Evolutionary conservation across 1,140 invertebrate species (phyloP).

Genomic region (Zaprionus kolodkinae): DNA sequence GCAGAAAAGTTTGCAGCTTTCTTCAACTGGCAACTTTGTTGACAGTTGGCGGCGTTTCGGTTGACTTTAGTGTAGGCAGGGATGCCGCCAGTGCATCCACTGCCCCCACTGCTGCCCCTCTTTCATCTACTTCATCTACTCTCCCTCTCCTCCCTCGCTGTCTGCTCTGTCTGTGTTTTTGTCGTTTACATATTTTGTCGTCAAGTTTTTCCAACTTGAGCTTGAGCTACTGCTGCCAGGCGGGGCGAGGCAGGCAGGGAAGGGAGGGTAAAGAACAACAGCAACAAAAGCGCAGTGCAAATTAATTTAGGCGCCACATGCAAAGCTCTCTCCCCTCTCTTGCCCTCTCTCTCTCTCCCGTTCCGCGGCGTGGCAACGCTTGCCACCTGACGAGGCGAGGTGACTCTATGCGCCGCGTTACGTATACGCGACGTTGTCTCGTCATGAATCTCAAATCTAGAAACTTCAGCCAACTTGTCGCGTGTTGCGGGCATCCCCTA

Average conservation of each 20-base stretch:
- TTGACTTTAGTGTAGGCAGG: slow-evolving; percentile 24
- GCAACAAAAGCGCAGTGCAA: slow-evolving; percentile 46
- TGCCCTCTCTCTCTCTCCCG: too few relatives aligned
- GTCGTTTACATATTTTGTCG: slow-evolving; percentile 55
- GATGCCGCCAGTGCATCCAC: too few relatives aligned
- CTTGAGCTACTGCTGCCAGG: not conserved
- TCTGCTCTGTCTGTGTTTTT: not conserved
- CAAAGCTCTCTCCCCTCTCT: slow-evolving; percentile 45
- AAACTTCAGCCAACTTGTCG: slow-evolving; percentile 16
- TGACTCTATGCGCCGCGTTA: too few relatives aligned
- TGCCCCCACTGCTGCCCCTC: too few relatives aligned
- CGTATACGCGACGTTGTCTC: slow-evolving; percentile 15
- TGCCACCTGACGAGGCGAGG: slow-evolving; percentile 41
- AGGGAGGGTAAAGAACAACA: slow-evolving; percentile 9
- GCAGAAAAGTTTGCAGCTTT: slow-evolving; percentile 27
- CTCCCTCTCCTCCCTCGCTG: not conserved
- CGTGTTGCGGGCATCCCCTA: not conserved
- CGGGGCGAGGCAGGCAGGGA: not conserved
- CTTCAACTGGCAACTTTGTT: slow-evolving; percentile 35
- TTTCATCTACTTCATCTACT: not conserved
- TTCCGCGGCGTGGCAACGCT: not conserved
- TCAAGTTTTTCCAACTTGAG: slow-evolving; percentile 46
- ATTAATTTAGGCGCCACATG: slow-evolving; percentile 76
- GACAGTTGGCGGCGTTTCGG: slow-evolving; percentile 28
- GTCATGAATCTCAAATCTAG: slow-evolving; percentile 33